Evolutionary conservation across 2,888 invertebrate species (phyloP).

Genomic region (Andrena bicolor): DNA sequence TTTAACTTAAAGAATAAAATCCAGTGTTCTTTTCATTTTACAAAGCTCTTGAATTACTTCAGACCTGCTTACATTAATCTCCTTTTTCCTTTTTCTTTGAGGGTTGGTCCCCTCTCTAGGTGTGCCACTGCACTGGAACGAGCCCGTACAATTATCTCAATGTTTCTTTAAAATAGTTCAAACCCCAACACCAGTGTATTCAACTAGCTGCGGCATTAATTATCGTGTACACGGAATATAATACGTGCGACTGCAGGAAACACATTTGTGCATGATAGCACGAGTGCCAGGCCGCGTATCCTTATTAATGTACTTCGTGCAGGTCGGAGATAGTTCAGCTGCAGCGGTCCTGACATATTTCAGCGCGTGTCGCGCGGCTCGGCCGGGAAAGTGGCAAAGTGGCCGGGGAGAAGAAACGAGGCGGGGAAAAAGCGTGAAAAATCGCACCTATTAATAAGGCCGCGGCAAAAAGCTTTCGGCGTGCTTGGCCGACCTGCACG

Average conservation of each 20-base stretch:
- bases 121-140: no score
- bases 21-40: no score
- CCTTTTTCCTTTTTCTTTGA: no score
- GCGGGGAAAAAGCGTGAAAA: slow-evolving; percentile 70
- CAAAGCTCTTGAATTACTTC: no score
- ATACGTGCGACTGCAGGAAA: slow-evolving; percentile 14
- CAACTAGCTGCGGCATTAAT: slow-evolving; percentile 13
- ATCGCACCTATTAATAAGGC: slow-evolving; percentile 76
- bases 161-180: no score
- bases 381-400: slow-evolving; percentile 8
- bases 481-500: slow-evolving; percentile 41
- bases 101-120: no score
- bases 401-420: slow-evolving; percentile 22
- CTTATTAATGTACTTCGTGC: slow-evolving; percentile 72
- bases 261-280: slow-evolving; percentile 59
- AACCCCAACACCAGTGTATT: no score
- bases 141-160: no score
- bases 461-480: slow-evolving; percentile 63
- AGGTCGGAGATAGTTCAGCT: slow-evolving; percentile 60
- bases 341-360: slow-evolving; percentile 69
- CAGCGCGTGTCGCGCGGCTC: slow-evolving; percentile 48
- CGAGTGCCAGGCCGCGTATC: slow-evolving; percentile 20
- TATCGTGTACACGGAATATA: not conserved
- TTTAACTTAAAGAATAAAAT: no score
- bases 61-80: no score